Conservation (phyloP, 2,888 invertebrate genomes). For the Odiellus spinosus region DNA sequence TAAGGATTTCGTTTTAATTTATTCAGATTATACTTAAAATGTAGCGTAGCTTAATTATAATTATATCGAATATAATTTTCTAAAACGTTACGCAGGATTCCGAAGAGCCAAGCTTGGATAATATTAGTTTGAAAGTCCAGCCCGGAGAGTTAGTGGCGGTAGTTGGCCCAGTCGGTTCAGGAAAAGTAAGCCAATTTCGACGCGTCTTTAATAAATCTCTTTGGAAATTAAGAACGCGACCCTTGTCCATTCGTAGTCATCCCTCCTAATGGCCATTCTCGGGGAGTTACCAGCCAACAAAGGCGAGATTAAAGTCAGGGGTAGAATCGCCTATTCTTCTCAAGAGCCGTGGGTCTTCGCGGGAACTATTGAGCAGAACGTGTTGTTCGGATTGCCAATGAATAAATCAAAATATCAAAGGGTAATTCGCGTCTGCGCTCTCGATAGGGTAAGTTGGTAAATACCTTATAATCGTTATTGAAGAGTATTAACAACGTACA, state of each 20-base stretch:
- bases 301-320: conserved; percentile 46
- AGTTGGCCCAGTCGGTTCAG: conserved; percentile 75
- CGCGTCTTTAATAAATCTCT: background rate
- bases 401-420: conserved; percentile 36
- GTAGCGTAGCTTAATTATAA: too few relatives aligned
- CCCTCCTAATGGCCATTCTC: conserved; percentile 41
- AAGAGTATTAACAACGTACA: background rate
- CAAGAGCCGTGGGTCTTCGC: conserved; percentile 55
- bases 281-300: conserved; percentile 47
- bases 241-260: conserved; percentile 17
- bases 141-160: conserved; percentile 47
- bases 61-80: too few relatives aligned
- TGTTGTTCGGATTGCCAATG: conserved; percentile 63
- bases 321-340: conserved; percentile 46
- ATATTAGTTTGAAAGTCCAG: conserved; percentile 28
- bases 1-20: background rate
- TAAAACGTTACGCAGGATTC: conserved; percentile 4
- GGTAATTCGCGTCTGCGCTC: conserved; percentile 36
- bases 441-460: conserved; percentile 27
- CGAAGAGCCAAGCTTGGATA: conserved; percentile 14
- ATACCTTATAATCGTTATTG: background rate
- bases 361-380: conserved; percentile 71
- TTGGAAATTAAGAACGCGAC: too few relatives aligned
- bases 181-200: conserved; percentile 41
- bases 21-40: too few relatives aligned